phyloP scores from a whole-genome alignment of 2,797 vertebrate species.

The Catostomus latipinnis region DNA sequence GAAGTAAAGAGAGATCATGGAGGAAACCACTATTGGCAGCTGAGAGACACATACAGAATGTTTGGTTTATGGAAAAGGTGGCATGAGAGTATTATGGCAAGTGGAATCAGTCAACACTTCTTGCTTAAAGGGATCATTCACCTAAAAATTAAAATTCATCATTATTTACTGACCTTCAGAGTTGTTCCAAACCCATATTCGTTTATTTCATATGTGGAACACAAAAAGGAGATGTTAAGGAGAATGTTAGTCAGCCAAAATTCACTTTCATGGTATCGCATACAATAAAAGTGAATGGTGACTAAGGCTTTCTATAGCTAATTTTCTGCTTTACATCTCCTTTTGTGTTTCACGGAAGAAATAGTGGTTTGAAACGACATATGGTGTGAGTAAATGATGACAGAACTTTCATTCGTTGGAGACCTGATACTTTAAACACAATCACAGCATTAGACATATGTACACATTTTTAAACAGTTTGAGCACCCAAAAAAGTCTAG shows the following conservation, averaged over 20 bases:
- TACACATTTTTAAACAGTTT: too few relatives aligned
- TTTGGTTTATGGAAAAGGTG: conserved; percentile 44
- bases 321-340: not conserved
- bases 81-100: conserved; percentile 30
- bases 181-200: too few relatives aligned
- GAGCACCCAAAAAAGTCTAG: too few relatives aligned
- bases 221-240: not conserved
- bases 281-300: not conserved
- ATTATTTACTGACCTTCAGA: too few relatives aligned
- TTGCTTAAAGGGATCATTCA: not conserved
- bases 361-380: not conserved
- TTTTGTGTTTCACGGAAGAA: not conserved
- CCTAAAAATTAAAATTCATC: too few relatives aligned
- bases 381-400: not conserved
- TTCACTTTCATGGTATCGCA: not conserved
- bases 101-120: conserved; percentile 25
- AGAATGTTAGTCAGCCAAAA: not conserved
- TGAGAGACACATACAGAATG: conserved; percentile 61
- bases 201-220: not conserved
- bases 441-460: too few relatives aligned
- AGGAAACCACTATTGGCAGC: conserved; percentile 95
- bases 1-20: conserved; percentile 94
- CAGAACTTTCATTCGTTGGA: not conserved
- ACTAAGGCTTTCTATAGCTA: not conserved
- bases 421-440: too few relatives aligned